phyloP scores from a whole-genome alignment of 2,888 invertebrate genomes.

The Hydraecia micacea region DNA sequence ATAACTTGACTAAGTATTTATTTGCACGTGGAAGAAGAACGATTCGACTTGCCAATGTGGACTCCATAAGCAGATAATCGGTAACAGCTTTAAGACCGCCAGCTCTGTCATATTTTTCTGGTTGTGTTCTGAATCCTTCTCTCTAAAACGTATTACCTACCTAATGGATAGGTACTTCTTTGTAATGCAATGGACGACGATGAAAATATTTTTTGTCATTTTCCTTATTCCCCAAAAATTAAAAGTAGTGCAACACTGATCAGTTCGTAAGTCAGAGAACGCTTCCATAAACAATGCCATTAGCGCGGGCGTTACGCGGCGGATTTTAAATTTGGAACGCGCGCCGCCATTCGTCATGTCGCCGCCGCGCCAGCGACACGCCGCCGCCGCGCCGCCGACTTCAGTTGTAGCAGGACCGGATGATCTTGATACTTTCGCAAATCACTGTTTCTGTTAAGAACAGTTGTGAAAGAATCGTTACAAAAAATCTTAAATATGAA shows the following conservation, averaged over 20 bases:
- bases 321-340: slow-evolving; percentile 90
- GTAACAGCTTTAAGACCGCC: background rate
- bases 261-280: slow-evolving; percentile 85
- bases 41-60: background rate
- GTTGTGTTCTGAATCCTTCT: background rate
- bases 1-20: background rate
- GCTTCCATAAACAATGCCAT: slow-evolving; percentile 89
- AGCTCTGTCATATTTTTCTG: background rate
- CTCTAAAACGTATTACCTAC: no score
- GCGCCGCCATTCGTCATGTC: slow-evolving; percentile 89
- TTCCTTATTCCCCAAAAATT: background rate
- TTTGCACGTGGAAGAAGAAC: background rate
- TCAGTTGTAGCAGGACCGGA: slow-evolving; percentile 57
- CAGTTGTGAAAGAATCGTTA: no score
- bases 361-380: slow-evolving; percentile 86
- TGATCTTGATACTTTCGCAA: slow-evolving; percentile 76
- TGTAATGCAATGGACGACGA: background rate
- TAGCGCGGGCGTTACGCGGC: slow-evolving; percentile 89
- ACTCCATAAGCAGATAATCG: background rate
- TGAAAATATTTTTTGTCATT: background rate
- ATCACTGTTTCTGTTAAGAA: background rate
- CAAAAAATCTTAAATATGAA: background rate
- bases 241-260: slow-evolving; percentile 72
- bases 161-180: background rate
- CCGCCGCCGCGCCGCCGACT: slow-evolving; percentile 77